Base-by-base conservation (phyloP, 2,888 invertebrate species). In the Luperina testacea region DNA sequence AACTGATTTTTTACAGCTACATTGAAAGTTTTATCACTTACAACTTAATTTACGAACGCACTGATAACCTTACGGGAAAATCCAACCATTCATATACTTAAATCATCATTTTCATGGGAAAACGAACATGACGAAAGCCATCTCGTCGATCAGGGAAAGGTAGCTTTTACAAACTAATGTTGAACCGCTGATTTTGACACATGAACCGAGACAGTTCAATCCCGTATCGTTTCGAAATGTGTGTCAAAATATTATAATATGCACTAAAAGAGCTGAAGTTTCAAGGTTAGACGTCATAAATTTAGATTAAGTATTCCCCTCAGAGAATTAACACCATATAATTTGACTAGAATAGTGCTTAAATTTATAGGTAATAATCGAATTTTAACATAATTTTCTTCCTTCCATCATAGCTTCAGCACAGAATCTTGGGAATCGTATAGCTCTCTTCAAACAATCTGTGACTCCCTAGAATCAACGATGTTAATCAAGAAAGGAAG, bases 371-470 rank as follows among this genome's bases (percentile, higher is more conserved):
- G 42, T 42, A 42, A 27, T 61, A 27, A 17, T 27, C 61, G 15
- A 61, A 27, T 59, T 27, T 27, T 61, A 61, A 27, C 27, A 61
- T n/a, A 27, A 0, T 61, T 27, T 27, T 61, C 61, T 61, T 61
- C 61, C 61, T 61, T 61, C 61, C 61, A 61, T 61, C 61, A 61
- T 61, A 61, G 27, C 61, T 61, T 61, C 61, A 27, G 27, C 8
- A 61, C 61, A 61, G 27, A 17, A 61, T 27, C 61, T 17, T 61
- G 61, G 61, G 61, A 27, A 61, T 61, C 15, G 17, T 27, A 61
- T 8, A 8, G 27, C 27, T 27, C 27, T 27, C 27, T 27, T 27
- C 17, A 61, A 61, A 61, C 61, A 27, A 17, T 61, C 27, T 61
- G 61, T 15, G 27, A 7, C 8, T 27, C 27, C 15, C 61, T 61